Conservation (phyloP, 2,888 invertebrate genomes). For the Rhagonycha lutea region DNA sequence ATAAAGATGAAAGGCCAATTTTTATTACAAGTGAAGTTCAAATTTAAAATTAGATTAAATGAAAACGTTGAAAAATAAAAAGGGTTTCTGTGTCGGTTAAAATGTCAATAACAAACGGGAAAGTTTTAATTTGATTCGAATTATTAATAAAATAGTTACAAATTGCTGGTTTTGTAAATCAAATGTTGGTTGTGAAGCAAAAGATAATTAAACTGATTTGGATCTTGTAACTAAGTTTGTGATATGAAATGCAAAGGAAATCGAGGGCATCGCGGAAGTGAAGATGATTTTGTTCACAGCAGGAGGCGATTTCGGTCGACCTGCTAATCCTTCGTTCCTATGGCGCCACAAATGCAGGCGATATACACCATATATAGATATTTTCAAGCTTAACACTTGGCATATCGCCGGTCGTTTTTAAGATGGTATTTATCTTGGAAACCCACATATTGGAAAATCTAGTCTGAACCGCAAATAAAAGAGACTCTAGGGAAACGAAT, state of each 20-base stretch:
- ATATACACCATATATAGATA: conserved; percentile 22
- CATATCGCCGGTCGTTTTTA: conserved; percentile 27
- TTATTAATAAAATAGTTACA: not conserved
- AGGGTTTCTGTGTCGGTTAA: not conserved
- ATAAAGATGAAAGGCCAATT: not conserved
- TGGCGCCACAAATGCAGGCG: conserved; percentile 19
- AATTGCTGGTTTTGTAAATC: not conserved
- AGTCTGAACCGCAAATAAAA: conserved; percentile 41
- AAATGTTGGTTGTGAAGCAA: not conserved
- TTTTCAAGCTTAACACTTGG: conserved; percentile 25
- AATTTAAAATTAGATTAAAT: conserved; percentile 2
- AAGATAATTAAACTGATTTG: conserved; percentile 9
- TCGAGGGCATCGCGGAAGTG: conserved; percentile 18
- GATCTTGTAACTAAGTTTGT: conserved; percentile 16
- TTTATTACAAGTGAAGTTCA: not conserved
- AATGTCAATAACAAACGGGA: not conserved
- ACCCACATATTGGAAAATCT: conserved; percentile 38
- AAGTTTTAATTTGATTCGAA: not conserved
- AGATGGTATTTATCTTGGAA: conserved; percentile 34
- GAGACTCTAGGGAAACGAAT: conserved; percentile 44
- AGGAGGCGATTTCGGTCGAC: conserved; percentile 28
- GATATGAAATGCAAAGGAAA: conserved; percentile 23
- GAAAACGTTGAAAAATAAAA: not conserved
- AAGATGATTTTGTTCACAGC: conserved; percentile 29
- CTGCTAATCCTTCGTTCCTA: conserved; percentile 23